A percentile compares a stretch with the other conserved stretches of the same genome.
Conservation (phyloP, 2,797 vertebrate genomes). For the Megalops cyprinoides region DNA sequence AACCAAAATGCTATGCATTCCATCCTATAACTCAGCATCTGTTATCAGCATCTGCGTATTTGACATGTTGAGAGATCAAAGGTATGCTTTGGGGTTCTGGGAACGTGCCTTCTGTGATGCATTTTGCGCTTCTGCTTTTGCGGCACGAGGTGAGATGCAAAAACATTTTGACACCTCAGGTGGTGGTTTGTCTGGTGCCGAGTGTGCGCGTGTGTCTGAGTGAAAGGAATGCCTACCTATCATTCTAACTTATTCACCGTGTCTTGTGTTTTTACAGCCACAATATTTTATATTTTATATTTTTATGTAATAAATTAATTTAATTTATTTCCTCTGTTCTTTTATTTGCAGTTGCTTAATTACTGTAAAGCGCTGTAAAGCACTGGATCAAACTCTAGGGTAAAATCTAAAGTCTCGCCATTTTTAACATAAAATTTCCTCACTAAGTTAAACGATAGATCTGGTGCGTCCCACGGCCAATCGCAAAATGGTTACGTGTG, state of each 20-base stretch:
- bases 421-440: too few relatives aligned
- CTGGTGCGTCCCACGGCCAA: too few relatives aligned
- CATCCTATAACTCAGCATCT: neutral
- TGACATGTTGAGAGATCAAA: neutral
- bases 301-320: too few relatives aligned
- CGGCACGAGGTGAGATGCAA: slow-evolving; percentile 44
- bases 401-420: too few relatives aligned
- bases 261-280: too few relatives aligned
- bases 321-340: too few relatives aligned
- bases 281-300: too few relatives aligned
- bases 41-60: neutral
- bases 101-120: slow-evolving; percentile 40
- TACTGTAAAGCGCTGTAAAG: too few relatives aligned
- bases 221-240: neutral
- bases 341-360: too few relatives aligned
- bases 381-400: too few relatives aligned
- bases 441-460: too few relatives aligned
- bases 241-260: too few relatives aligned
- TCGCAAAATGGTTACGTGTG: neutral
- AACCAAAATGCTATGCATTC: neutral
- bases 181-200: neutral
- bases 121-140: slow-evolving; percentile 23
- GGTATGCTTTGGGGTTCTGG: neutral
- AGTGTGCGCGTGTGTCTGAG: neutral
- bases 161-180: slow-evolving; percentile 46